These are phyloP conservation scores for Drosophila busckii DNA, from an alignment of 1,140 invertebrate genomes.

Conservation along the genomic window DNA sequence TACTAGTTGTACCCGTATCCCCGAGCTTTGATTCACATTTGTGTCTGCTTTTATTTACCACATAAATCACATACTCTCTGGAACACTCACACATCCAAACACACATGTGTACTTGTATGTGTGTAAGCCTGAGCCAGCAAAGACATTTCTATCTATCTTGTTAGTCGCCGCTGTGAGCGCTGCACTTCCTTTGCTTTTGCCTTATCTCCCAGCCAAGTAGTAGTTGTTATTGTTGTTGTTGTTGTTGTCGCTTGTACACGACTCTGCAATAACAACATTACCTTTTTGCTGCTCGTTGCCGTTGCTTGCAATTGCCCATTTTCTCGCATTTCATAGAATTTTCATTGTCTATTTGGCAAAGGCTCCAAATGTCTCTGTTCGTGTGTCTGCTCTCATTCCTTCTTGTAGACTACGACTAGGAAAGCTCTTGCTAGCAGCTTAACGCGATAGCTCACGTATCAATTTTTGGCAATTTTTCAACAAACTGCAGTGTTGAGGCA, in stretches of 20 bases:
- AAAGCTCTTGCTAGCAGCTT: too few species aligned
- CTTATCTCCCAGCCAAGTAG: constrained; percentile 15
- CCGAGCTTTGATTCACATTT: constrained; percentile 57
- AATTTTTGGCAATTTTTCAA: constrained; percentile 61
- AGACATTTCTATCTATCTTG: constrained; percentile 75
- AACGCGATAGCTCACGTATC: constrained; percentile 68
- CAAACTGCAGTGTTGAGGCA: constrained; percentile 69
- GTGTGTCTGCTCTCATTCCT: constrained; percentile 3
- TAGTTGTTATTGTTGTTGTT: constrained; percentile 12
- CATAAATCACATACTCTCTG: constrained; percentile 69
- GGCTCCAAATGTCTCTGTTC: background rate
- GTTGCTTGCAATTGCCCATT: constrained; percentile 71
- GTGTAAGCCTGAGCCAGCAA: constrained; percentile 30
- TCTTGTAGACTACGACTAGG: constrained; percentile 43
- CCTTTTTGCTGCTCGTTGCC: constrained; percentile 60
- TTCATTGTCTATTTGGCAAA: constrained; percentile 44
- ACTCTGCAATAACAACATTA: constrained; percentile 19
- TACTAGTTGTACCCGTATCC: constrained; percentile 38
- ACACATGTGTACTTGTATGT: too few species aligned
- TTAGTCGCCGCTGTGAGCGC: constrained; percentile 45
- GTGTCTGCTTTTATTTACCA: constrained; percentile 71
- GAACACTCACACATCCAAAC: too few species aligned
- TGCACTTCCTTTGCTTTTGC: constrained; percentile 47
- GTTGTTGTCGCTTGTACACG: constrained; percentile 8
- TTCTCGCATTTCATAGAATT: constrained; percentile 54